Percentiles rank a stretch among this genome's conserved stretches.
phyloP scores from a whole-genome alignment of 2,888 invertebrate species.

The Nematopogon swammerdamellus region DNA sequence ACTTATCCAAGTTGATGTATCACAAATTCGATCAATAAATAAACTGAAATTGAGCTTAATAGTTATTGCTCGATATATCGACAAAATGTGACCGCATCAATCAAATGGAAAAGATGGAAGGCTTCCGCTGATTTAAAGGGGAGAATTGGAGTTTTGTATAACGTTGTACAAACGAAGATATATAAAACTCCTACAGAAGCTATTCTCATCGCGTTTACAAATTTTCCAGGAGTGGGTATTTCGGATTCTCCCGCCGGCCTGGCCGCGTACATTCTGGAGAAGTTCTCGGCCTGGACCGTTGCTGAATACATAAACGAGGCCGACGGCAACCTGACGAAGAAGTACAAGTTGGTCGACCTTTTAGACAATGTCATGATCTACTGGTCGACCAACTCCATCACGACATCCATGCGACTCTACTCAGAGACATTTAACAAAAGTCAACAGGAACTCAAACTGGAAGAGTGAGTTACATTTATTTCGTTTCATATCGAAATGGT shows the following conservation, averaged over 20 bases:
- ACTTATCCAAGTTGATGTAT: too few species aligned
- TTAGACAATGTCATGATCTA: slow-evolving; percentile 57
- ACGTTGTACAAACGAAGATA: too few species aligned
- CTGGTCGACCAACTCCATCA: slow-evolving; percentile 47
- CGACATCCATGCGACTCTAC: slow-evolving; percentile 53
- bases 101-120: too few species aligned
- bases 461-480: slow-evolving; percentile 33
- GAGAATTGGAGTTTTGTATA: too few species aligned
- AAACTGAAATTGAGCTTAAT: too few species aligned
- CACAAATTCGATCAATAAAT: too few species aligned
- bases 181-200: too few species aligned
- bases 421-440: slow-evolving; percentile 49
- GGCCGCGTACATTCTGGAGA: slow-evolving; percentile 88
- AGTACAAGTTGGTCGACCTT: slow-evolving; percentile 33
- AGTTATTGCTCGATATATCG: too few species aligned
- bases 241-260: slow-evolving; percentile 80
- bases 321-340: slow-evolving; percentile 63
- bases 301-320: slow-evolving; percentile 38
- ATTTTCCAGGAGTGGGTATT: slow-evolving; percentile 60
- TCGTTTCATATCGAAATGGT: too few species aligned
- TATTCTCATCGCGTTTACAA: too few species aligned
- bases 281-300: slow-evolving; percentile 72
- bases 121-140: too few species aligned
- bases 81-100: too few species aligned
- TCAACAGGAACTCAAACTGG: slow-evolving; percentile 19